phyloP scores from a whole-genome alignment of 2,888 invertebrate genomes.

The Spodoptera littoralis region DNA sequence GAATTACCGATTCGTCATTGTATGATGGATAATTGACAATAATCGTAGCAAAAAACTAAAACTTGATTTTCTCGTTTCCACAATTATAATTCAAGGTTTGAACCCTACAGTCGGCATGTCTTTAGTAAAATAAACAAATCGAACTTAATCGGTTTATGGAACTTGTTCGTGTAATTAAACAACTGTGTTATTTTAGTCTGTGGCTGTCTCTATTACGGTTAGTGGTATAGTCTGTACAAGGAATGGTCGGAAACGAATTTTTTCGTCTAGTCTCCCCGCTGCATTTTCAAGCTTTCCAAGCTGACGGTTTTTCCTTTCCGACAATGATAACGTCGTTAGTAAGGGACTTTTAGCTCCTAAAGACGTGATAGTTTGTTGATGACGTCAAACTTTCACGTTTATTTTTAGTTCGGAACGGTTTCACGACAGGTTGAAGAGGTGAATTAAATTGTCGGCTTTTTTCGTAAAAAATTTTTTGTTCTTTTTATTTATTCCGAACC shows the following conservation, averaged over 20 bases:
- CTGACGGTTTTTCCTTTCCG: constrained; percentile 74
- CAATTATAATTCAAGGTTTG: constrained; percentile 49
- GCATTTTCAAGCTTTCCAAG: constrained; percentile 78
- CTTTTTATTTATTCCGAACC: no score
- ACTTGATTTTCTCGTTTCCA: constrained; percentile 49
- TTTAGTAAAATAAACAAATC: constrained; percentile 43
- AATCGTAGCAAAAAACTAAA: constrained; percentile 47
- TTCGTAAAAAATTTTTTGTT: neutral
- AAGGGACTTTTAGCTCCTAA: constrained; percentile 70
- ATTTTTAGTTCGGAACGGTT: constrained; percentile 47
- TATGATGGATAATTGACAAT: constrained; percentile 48
- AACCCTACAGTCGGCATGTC: constrained; percentile 43
- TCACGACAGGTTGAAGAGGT: constrained; percentile 1
- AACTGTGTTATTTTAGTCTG: constrained; percentile 50
- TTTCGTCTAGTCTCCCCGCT: constrained; percentile 82
- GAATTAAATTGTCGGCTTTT: neutral
- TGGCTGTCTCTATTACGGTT: constrained; percentile 27
- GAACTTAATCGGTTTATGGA: constrained; percentile 26
- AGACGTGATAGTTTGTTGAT: constrained; percentile 72
- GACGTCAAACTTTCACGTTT: constrained; percentile 42
- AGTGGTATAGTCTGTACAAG: constrained; percentile 60
- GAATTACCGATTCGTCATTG: constrained; percentile 56
- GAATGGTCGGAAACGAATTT: constrained; percentile 79
- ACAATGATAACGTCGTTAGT: constrained; percentile 83
- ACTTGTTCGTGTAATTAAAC: constrained; percentile 36